Base-by-base conservation (phyloP, 1,140 invertebrate genomes). In the Aphis craccivora region DNA sequence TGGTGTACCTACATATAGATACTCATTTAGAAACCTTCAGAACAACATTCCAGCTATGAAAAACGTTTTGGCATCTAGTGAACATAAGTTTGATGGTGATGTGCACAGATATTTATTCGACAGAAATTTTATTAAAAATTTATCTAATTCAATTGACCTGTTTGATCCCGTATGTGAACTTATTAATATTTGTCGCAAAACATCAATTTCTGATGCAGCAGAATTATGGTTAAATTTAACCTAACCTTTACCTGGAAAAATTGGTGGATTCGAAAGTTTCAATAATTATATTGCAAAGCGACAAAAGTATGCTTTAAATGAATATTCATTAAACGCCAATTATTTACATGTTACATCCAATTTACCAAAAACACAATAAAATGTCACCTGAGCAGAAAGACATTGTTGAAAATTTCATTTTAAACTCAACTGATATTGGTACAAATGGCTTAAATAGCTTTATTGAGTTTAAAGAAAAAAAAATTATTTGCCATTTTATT, bases 1-100 rank as follows among this genome's bases (percentile, higher is more conserved):
- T 90, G 89, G 89, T 90, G 89, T 90, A 90, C 51, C 2, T n/a
- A n/a, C n/a, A n/a, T 90, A 90, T 43, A 53, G 89, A 30, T 51
- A 90, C 23, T 53, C 89, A 35, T 90, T 87, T 87, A 87, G 45
- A 45, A 87, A 87, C 23, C 40, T 87, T 25, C 45, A 22, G 43
- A 9, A 25, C 30, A 87, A 87, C 45, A 45, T 87, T 43, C 20
- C 84, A 87, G 14, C 40, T 22, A 87, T 87, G 84, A 87, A 87
- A 23, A 45, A 87, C 14, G 43, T 87, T 25, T 87, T 87, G 45
- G 84, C 84, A 25, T 22, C 84, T 9, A 87, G 84, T n/a, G 23
- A 22, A 22, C 5, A 25, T 25, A 45, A 9, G 20, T 45, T 87
- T 87, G 9, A 45, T 25, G 40, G 45, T 20, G 30, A 22, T 5